Evolutionary conservation across 2,797 vertebrate genomes (phyloP), one percentile per base, ranked within the genome.

Genomic region (Gymnothorax javanicus): DNA sequence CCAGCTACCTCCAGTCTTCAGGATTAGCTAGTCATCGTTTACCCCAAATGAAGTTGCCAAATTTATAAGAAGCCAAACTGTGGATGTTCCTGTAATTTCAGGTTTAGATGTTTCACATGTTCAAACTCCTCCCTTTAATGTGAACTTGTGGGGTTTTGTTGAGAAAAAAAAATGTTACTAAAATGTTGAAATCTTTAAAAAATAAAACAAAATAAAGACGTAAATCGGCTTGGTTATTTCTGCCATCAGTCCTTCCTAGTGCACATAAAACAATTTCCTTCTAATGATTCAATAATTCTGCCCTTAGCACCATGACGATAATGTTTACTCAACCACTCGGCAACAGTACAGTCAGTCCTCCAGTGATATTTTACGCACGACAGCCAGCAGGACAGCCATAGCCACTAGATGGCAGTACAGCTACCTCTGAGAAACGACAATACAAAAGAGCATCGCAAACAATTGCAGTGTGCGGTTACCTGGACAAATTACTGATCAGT

Each of bases 41-140:
- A 58, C 86, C 87, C 92, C 91, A 86, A 87, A 91, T 90, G 86
- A 93, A 88, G 94, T 93, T 95, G 95, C 94, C 94, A 95, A 94
- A 95, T 83, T 90, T 90, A 91, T 93, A 90, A 92, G 90, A 93
- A 92, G 93, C 94, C 94, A 94, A 94, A 94, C 25, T 75, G 81
- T 88, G 90, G 90, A 91, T 85, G 86, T 93, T 93, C 86, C 94
- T 93, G 89, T 91, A 85, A 90, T 90, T 75, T 75, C 73, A 75
- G 92, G 92, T 94, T 94, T 91, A 91, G 92, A 92, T 95, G 94
- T 95, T 86, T 92, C 89, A 93, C 92, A 93, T 94, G 93, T 94
- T 93, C 90, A 92, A 92, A 89, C 91, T 93, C 88, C 90, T 91
- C 93, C 94, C 89, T 88, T 95, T 90, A 88, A 92, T 93, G 94